Base-by-base conservation (phyloP, 2,113 vertebrate genomes). In the Mormyrus lacerda region DNA sequence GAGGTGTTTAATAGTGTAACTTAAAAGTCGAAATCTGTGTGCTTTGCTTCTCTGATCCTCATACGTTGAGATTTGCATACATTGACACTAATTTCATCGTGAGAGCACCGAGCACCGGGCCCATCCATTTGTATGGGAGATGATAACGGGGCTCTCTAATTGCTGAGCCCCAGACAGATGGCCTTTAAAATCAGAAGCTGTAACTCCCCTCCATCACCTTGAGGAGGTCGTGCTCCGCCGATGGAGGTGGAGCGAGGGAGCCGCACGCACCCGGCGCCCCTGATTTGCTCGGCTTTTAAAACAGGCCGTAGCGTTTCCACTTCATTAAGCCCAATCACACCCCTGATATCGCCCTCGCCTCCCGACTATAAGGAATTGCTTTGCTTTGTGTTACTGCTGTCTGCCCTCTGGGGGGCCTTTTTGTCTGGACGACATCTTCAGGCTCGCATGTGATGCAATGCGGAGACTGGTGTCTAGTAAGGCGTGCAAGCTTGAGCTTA, bases 141-240 rank as follows among this genome's bases (percentile, higher is more conserved):
- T 93, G 48, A 93, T 93, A 91, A 91, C 89, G 35, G 90, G 86
- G 65, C 79, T 90, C 90, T 90, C 55, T 90, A 91, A 92, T 91
- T 92, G 90, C 89, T n/a, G 88, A 88, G 90, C 73, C 91, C 85
- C 88, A 85, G 88, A 91, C 87, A 53, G 89, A 90, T 91, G 89
- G 89, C 89, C 87, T 89, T 89, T 86, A 83, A 89, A 90, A 48
- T 50, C 17, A 69, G 45, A 65, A 61, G 42, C 69, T 87, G 76
- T 91, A 83, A 89, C 89, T 90, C 87, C 87, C 87, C 73, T 48
- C 86, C 84, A 87, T 90, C 91, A 88, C 89, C 85, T 91, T 91
- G 61, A 86, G 42, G 87, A 89, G 88, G 89, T 69, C 27, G 2
- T 9, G 87, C 69, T 89, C 90, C 27, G 4, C 89, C 19, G 13